A percentile compares a stretch with the other conserved stretches of the same genome.
Conservation (phyloP, 2,888 invertebrate species). For the Drosophila suboccidentalis region DNA sequence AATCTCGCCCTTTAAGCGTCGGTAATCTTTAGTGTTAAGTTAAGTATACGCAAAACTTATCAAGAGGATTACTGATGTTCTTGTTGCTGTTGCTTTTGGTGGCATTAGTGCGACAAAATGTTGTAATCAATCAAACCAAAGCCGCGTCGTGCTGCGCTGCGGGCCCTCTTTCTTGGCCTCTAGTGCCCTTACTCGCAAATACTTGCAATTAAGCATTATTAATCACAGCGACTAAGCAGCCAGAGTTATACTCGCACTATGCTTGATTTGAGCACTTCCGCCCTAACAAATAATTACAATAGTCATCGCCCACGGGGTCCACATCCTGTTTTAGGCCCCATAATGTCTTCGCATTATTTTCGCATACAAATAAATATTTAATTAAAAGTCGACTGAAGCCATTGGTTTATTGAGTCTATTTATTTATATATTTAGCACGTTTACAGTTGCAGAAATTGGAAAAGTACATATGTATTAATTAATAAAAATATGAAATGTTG, state of each 20-base stretch:
- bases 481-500: too few species aligned
- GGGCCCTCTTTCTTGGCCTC: constrained; percentile 24
- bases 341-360: constrained; percentile 66
- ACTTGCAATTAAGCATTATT: constrained; percentile 78
- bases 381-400: constrained; percentile 59
- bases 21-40: constrained; percentile 65
- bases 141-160: constrained; percentile 27
- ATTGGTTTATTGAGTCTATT: constrained; percentile 6
- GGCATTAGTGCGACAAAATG: constrained; percentile 77
- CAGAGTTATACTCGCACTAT: constrained; percentile 17
- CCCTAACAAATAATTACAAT: constrained; percentile 71
- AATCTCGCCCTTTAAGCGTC: constrained; percentile 50
- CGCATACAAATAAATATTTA: constrained; percentile 75
- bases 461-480: too few species aligned
- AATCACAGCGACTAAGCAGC: constrained; percentile 73
- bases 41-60: constrained; percentile 69
- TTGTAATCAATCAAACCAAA: constrained; percentile 75
- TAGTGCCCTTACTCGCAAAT: constrained; percentile 51
- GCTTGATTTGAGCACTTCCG: constrained; percentile 63
- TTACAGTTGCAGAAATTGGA: too few species aligned
- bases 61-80: constrained; percentile 51
- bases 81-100: constrained; percentile 39
- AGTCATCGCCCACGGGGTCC: constrained; percentile 58
- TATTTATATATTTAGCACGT: too few species aligned
- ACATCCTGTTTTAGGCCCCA: constrained; percentile 31